Base-by-base conservation (phyloP, 2,888 invertebrate species). In the Ophion ellenae region DNA sequence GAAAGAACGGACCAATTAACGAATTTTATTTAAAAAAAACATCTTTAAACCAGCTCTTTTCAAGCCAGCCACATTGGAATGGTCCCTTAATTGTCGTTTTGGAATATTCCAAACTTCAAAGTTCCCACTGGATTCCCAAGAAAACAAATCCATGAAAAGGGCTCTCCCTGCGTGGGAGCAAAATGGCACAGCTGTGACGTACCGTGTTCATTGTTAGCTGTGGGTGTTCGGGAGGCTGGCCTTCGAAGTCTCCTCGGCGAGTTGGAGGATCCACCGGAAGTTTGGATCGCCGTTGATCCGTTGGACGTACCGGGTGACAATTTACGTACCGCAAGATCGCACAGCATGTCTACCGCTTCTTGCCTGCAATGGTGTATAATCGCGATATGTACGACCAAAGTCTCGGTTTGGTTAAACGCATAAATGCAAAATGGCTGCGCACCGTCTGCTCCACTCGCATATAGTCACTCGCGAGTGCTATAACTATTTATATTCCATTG, bases 341-440 rank as follows among this genome's bases (percentile, higher is more conserved):
- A 97, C 74, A 98, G 94, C 97, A 97, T 97, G 90, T 97, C 97
- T 83, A 97, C 96, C 81, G 98, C 98, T 95, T 98, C 97, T 94
- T 97, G 96, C 93, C 97, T 97, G 92, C 20, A 92, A 61, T 53
- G 53, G 53, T 53, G 53, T 17, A 53, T 17, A 53, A 17, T 17
- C 17, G 53, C 14, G 53, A 53, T 53, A 53, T 53, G 53, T 7
- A 40, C n/a, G 14, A 61, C 20, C 17, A 17, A 63, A 74, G 61
- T 75, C 53, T 63, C 40, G 17, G 47, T 53, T 69, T 24, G 53
- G 61, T 59, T 17, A 69, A 40, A 59, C 7, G 47, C 5, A 24
- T 24, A 24, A 57, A 14, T 14, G 66, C 36, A 40, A 24, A 67
- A 77, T 67, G 40, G 17, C 14, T 36, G 17, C 20, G 36, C 14